Evolutionary conservation across 2,888 invertebrate species (phyloP), one percentile per base, ranked within the genome.

Genomic region (Polyommatus iphigenia): DNA sequence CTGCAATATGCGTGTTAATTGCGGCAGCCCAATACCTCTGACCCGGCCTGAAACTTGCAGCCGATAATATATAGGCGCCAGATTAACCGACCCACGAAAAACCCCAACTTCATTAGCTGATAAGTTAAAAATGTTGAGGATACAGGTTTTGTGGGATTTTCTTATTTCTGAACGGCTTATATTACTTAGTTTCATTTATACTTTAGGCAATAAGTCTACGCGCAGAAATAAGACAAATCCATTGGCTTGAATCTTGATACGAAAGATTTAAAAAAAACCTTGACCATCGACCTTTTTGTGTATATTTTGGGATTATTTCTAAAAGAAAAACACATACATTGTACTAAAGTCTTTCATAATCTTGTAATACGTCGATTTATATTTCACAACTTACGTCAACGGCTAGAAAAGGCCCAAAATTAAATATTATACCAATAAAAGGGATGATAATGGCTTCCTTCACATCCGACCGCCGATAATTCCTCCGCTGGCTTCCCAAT

Each of bases 391-490:
- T 83, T 85, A 85, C 86, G 87, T 84, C 81, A 84, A 81, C 83
- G 86, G 85, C 87, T 87, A 89, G 87, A 86, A 88, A 91, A 89
- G 87, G 88, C 84, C 90, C 88, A 90, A 93, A 94, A 93, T 94
- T 94, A 93, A 94, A 94, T 94, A 94, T 93, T 92, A 93, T 93
- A 92, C 93, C 93, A 94, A 94, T 94, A 94, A 94, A 93, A 92
- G 88, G 89, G 90, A 93, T 92, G 89, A 90, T 92, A 93, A 93
- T 90, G 90, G 90, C 89, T 88, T 89, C 91, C 92, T 88, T 83
- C 82, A 85, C 90, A 90, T 93, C 93, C 93, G 91, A 87, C 85
- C 85, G 80, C 85, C 90, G 93, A 93, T 93, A 93, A 92, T 93
- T 93, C 91, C 89, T 87, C 85, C 88, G 87, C 85, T 83, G 83